A percentile compares a stretch with the other conserved stretches of the same genome.
Evolutionary conservation across 2,797 vertebrate genomes (phyloP).

Genomic region (Galago senegalensis): DNA sequence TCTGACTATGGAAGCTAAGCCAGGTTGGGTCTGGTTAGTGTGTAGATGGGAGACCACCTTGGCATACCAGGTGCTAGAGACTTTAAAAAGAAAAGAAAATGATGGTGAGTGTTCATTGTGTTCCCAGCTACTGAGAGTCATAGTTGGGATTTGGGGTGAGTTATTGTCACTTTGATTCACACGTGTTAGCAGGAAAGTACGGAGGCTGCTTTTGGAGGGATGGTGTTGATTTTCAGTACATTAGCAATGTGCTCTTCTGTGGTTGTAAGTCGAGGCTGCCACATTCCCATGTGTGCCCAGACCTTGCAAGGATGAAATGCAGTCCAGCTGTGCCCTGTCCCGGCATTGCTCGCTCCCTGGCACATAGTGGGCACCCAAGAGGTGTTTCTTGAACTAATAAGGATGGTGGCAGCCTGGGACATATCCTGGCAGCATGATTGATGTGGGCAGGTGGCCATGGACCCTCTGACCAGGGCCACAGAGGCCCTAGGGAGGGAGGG

Average conservation of each 20-base stretch:
- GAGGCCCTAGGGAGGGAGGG: background rate
- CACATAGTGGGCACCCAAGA: background rate
- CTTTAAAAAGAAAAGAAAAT: background rate
- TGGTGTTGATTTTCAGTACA: rapidly evolving
- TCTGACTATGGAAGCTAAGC: background rate
- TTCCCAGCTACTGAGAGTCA: background rate
- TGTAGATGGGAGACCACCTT: background rate
- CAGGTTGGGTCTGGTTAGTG: background rate
- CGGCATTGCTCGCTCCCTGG: rapidly evolving
- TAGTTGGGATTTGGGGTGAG: background rate
- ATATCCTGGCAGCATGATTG: background rate
- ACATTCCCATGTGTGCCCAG: rapidly evolving
- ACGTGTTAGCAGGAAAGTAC: background rate
- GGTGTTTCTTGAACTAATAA: background rate
- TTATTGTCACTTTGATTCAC: background rate
- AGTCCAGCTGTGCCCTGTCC: background rate
- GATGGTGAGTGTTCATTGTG: background rate
- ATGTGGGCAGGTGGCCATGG: background rate
- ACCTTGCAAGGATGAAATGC: background rate
- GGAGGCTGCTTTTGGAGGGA: background rate
- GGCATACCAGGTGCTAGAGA: background rate
- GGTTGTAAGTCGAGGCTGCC: background rate
- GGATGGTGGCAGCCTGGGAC: background rate
- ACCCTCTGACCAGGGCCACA: background rate
- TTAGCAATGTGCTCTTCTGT: too few relatives aligned